These are phyloP conservation scores for Sphaerophoria taeniata DNA, from an alignment of 2,888 invertebrate species.

Conservation along the genomic window DNA sequence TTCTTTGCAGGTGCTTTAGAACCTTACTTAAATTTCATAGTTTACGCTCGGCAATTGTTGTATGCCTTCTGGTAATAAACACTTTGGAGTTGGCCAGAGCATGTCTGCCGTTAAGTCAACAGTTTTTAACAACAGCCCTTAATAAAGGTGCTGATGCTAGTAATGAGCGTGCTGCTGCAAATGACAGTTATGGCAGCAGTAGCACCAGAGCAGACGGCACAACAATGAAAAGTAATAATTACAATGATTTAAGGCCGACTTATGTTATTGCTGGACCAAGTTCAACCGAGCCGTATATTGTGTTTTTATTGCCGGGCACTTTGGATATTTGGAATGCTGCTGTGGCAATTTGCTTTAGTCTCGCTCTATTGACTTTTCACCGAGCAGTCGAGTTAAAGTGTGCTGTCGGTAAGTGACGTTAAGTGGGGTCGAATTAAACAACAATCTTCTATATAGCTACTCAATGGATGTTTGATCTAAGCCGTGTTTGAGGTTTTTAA, in stretches of 20 bases:
- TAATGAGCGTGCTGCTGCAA: slow-evolving; percentile 16
- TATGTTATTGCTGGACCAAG: slow-evolving; percentile 8
- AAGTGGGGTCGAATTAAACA: not conserved
- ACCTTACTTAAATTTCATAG: slow-evolving; percentile 82
- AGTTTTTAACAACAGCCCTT: slow-evolving; percentile 44
- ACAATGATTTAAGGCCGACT: slow-evolving; percentile 19
- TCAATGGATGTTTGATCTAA: not conserved
- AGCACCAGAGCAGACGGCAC: not conserved
- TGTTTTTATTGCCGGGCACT: slow-evolving; percentile 75
- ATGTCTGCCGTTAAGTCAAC: slow-evolving; percentile 77
- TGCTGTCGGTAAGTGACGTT: slow-evolving; percentile 78
- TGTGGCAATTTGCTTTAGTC: slow-evolving; percentile 78
- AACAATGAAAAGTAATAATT: slow-evolving; percentile 44
- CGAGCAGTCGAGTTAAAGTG: slow-evolving; percentile 80
- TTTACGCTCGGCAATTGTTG: slow-evolving; percentile 79
- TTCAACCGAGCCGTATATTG: slow-evolving; percentile 24
- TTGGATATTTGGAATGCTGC: slow-evolving; percentile 79
- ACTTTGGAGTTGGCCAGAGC: slow-evolving; percentile 80
- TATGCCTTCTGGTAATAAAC: slow-evolving; percentile 80
- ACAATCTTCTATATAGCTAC: not conserved
- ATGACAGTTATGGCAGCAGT: slow-evolving; percentile 61
- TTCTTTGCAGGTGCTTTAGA: slow-evolving; percentile 78
- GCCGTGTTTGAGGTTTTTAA: not conserved
- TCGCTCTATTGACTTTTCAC: slow-evolving; percentile 81
- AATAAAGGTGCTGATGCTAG: slow-evolving; percentile 19